phyloP scores from a whole-genome alignment of 2,113 vertebrate genomes.

The Nothocercus nigrocapillus region DNA sequence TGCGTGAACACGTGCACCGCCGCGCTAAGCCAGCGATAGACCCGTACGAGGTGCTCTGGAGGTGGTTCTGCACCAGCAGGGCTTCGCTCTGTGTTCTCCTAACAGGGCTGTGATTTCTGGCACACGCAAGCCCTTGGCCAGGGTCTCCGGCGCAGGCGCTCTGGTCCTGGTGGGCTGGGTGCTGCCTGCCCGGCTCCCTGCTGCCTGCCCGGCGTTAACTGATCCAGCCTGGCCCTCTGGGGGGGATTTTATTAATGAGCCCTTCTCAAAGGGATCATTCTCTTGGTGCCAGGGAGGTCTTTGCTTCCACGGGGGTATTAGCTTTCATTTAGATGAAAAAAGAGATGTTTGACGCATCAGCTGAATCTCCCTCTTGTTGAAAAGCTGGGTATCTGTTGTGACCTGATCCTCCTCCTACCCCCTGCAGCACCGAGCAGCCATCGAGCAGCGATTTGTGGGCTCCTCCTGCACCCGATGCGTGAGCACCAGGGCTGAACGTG shows the following conservation, averaged over 20 bases:
- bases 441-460: not conserved
- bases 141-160: not conserved
- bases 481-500: not conserved
- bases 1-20: no score
- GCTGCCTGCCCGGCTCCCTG: not conserved
- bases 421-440: not conserved
- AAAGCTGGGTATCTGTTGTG: constrained; percentile 45
- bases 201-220: constrained; percentile 1
- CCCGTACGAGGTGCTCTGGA: not conserved
- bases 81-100: not conserved
- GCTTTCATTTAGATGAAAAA: constrained; percentile 59
- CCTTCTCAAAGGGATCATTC: constrained; percentile 63
- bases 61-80: not conserved
- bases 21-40: not conserved
- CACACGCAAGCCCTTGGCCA: not conserved
- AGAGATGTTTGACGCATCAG: constrained; percentile 2
- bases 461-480: not conserved
- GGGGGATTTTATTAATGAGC: constrained; percentile 69
- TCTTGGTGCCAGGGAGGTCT: constrained; percentile 57
- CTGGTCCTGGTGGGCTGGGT: no score
- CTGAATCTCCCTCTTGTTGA: constrained; percentile 11
- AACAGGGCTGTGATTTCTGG: not conserved
- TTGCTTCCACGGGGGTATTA: constrained; percentile 67
- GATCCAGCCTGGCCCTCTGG: constrained; percentile 55
- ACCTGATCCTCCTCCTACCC: constrained; percentile 22